Conservation (phyloP, 2,888 invertebrate genomes). For the Lasioglossum oenotherae region DNA sequence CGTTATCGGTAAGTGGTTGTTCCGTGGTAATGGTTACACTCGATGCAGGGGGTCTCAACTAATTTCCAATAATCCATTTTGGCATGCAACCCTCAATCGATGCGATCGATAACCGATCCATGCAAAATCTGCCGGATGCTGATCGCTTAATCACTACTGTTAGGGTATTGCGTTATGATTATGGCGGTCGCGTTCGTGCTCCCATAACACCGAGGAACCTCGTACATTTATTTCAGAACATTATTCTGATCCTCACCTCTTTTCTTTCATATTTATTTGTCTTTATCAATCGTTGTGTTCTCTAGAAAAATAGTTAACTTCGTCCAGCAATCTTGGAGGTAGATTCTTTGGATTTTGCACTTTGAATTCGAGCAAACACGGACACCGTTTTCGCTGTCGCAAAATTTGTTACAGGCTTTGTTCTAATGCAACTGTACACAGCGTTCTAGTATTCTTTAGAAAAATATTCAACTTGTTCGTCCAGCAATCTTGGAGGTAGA, state of each 20-base stretch:
- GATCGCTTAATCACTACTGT: conserved; percentile 29
- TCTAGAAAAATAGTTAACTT: background rate
- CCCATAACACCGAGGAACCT: background rate
- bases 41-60: conserved; percentile 30
- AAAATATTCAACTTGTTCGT: too few relatives aligned
- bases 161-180: background rate
- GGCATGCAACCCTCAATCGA: conserved; percentile 34
- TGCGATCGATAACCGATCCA: conserved; percentile 43
- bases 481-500: too few relatives aligned
- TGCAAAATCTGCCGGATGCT: conserved; percentile 22
- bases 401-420: too few relatives aligned
- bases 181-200: background rate
- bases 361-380: too few relatives aligned
- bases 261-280: background rate
- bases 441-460: too few relatives aligned
- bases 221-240: background rate
- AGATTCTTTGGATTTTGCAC: background rate
- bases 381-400: too few relatives aligned
- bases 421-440: too few relatives aligned
- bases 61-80: conserved; percentile 62
- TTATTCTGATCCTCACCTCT: background rate
- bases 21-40: conserved; percentile 29
- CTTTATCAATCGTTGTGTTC: background rate
- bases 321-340: background rate
- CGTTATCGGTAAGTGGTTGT: conserved; percentile 34